Percentiles rank a stretch among this genome's conserved stretches.
Conservation (phyloP, 2,888 invertebrate species). For the Macrostomum cliftonense region DNA sequence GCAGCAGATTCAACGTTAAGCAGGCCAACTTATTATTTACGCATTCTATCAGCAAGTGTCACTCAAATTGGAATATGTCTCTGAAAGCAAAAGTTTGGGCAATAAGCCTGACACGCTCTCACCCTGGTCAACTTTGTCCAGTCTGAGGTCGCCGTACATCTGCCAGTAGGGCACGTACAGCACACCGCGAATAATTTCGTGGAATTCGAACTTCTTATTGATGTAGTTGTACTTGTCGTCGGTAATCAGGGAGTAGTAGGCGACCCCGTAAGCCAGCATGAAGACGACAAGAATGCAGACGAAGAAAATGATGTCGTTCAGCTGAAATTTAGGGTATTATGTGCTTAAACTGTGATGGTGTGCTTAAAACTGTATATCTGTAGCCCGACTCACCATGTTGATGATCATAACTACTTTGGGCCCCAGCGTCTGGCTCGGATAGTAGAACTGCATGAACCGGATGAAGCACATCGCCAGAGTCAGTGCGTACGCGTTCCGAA, state of each 20-base stretch:
- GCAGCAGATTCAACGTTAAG: no score
- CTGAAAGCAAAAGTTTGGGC: no score
- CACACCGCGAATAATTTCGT: conserved; percentile 13
- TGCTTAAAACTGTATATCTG: not conserved
- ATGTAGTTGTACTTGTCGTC: conserved; percentile 26
- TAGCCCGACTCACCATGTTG: conserved; percentile 24
- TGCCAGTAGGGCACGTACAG: conserved; percentile 38
- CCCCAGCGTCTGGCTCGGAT: conserved; percentile 30
- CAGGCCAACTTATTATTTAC: no score
- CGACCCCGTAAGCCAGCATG: conserved; percentile 32
- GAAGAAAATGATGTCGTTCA: conserved; percentile 31
- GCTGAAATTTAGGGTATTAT: conserved; percentile 16
- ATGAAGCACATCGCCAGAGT: conserved; percentile 29
- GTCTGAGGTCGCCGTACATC: conserved; percentile 38
- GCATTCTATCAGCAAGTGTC: no score
- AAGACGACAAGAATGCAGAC: conserved; percentile 33
- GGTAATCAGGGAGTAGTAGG: conserved; percentile 31
- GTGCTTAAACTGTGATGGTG: no score
- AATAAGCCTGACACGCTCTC: no score
- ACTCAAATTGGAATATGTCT: no score
- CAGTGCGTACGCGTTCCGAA: conserved; percentile 25
- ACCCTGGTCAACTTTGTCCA: conserved; percentile 24
- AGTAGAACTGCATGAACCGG: conserved; percentile 31
- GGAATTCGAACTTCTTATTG: conserved; percentile 16
- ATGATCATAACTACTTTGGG: conserved; percentile 37